Conservation (phyloP, 2,797 vertebrate species). For the Leucoraja ocellata region DNA sequence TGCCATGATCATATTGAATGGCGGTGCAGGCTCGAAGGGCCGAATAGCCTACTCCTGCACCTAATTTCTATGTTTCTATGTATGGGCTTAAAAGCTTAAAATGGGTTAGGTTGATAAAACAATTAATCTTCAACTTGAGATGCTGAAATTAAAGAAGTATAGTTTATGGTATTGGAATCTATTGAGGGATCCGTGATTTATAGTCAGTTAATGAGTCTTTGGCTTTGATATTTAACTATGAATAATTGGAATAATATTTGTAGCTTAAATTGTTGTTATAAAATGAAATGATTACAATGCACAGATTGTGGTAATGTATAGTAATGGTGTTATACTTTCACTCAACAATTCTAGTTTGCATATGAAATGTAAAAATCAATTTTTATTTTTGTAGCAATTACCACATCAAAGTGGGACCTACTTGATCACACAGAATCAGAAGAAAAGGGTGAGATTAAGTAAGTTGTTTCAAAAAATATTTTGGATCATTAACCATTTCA, state of each 20-base stretch:
- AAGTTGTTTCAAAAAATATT: constrained; percentile 33
- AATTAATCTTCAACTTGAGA: not conserved
- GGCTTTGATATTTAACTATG: not conserved
- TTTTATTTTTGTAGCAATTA: constrained; percentile 49
- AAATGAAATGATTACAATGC: not conserved
- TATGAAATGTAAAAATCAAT: not conserved
- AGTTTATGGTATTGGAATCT: not conserved
- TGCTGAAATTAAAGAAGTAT: not conserved
- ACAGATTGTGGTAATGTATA: not conserved
- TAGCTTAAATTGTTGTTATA: not conserved
- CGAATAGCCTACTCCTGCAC: no score
- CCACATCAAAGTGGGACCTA: constrained; percentile 59
- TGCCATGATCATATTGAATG: no score
- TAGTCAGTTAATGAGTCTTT: not conserved
- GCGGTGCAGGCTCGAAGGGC: no score
- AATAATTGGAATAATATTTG: not conserved
- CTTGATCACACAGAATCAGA: constrained; percentile 48
- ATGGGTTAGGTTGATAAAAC: not conserved
- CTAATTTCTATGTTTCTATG: no score
- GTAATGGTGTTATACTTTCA: not conserved
- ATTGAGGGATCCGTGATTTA: not conserved
- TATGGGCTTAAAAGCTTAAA: not conserved
- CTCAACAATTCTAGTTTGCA: not conserved
- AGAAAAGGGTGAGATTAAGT: constrained; percentile 51
- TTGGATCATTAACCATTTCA: not conserved